Conservation (phyloP, 2,888 invertebrate species). For the Melanotus villosus region DNA sequence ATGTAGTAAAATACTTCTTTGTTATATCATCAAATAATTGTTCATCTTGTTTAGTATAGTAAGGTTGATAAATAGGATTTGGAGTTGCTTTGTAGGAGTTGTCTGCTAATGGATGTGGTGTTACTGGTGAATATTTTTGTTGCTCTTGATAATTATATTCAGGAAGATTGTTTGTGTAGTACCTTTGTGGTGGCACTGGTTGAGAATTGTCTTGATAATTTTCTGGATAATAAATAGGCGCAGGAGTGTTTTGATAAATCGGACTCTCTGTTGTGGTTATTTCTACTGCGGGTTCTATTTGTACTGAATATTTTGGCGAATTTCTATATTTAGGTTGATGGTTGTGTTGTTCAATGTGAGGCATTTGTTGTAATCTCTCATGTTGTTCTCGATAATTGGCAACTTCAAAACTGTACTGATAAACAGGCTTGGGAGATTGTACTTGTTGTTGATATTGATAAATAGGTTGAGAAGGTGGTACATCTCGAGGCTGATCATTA, state of each 20-base stretch:
- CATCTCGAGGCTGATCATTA: constrained; percentile 70
- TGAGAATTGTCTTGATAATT: constrained; percentile 62
- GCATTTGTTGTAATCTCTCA: constrained; percentile 55
- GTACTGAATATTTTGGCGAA: constrained; percentile 62
- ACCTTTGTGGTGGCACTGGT: constrained; percentile 69
- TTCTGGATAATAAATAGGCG: constrained; percentile 45
- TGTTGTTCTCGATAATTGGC: constrained; percentile 71
- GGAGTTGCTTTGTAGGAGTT: constrained; percentile 59
- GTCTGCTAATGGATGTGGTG: constrained; percentile 48
- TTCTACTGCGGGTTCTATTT: constrained; percentile 66
- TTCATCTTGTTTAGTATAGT: constrained; percentile 81
- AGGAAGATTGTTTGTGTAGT: constrained; percentile 70
- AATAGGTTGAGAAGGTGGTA: constrained; percentile 71
- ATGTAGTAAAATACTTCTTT: constrained; percentile 81
- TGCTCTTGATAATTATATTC: constrained; percentile 69
- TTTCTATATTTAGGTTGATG: constrained; percentile 58
- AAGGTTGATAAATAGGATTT: constrained; percentile 71
- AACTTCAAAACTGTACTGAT: constrained; percentile 82
- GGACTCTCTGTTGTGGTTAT: constrained; percentile 59
- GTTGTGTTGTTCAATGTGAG: constrained; percentile 28
- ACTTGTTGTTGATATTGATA: too few relatives aligned
- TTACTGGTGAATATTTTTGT: constrained; percentile 56
- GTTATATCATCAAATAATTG: constrained; percentile 80
- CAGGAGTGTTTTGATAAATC: constrained; percentile 48
- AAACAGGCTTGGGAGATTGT: constrained; percentile 78